Percentiles rank a stretch among this genome's conserved stretches.
phyloP scores from a whole-genome alignment of 1,140 invertebrate species.

The Apis cerana region DNA sequence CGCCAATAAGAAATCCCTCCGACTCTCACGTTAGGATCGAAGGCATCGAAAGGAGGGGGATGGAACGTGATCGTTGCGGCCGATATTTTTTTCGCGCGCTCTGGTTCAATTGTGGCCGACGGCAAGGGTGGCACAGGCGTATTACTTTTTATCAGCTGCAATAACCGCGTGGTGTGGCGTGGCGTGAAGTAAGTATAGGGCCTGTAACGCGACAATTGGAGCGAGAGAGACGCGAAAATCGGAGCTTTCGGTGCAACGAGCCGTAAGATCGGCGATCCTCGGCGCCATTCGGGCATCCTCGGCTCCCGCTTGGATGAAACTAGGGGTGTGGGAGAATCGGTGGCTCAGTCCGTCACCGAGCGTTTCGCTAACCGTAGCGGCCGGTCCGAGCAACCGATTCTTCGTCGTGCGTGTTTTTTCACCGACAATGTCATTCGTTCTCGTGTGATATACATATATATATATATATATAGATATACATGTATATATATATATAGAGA shows the following conservation, averaged over 20 bases:
- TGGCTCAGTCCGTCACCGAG: slow-evolving; percentile 66
- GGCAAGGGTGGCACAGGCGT: not conserved
- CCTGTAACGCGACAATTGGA: slow-evolving; percentile 6
- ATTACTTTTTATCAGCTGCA: slow-evolving; percentile 34
- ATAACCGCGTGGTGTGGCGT: not conserved
- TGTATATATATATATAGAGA: too few species aligned
- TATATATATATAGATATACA: too few species aligned
- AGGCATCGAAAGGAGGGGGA: not conserved
- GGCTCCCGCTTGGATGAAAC: slow-evolving; percentile 53
- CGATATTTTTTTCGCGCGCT: slow-evolving; percentile 17
- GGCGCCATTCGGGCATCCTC: slow-evolving; percentile 57
- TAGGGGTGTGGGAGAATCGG: slow-evolving; percentile 60
- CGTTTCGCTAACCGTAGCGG: slow-evolving; percentile 40
- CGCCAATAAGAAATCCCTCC: not conserved
- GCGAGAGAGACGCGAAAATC: slow-evolving; percentile 34
- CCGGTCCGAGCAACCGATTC: slow-evolving; percentile 25
- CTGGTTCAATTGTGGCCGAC: not conserved
- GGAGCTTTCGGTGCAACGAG: slow-evolving; percentile 59
- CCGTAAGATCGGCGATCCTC: slow-evolving; percentile 54
- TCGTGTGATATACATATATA: not conserved
- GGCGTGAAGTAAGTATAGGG: not conserved
- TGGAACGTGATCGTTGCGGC: not conserved
- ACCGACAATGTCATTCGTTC: not conserved
- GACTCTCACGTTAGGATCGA: not conserved
- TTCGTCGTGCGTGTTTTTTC: slow-evolving; percentile 1